phyloP scores from a whole-genome alignment of 1,140 invertebrate genomes.

The Aleiodes sp. region DNA sequence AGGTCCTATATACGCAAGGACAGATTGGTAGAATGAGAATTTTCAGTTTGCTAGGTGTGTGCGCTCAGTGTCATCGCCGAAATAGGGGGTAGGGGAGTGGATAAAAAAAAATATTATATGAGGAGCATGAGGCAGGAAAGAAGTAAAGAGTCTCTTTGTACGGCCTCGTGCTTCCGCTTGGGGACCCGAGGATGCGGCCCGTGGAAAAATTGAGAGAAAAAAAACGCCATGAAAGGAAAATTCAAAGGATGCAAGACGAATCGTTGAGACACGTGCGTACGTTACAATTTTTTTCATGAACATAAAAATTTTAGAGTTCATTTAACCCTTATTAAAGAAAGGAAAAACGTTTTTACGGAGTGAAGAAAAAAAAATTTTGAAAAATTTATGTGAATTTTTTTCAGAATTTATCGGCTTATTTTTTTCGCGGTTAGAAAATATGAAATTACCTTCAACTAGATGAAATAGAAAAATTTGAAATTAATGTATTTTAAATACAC shows the following conservation, averaged over 20 bases:
- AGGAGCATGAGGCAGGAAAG: conserved; percentile 49
- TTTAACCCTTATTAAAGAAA: background rate
- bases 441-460: background rate
- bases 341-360: background rate
- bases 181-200: background rate
- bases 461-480: background rate
- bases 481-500: no score
- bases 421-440: no score
- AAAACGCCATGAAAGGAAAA: background rate
- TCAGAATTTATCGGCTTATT: no score
- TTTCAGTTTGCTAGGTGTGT: background rate
- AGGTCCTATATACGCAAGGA: conserved; percentile 51
- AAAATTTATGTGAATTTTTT: no score
- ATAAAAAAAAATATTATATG: conserved; percentile 30
- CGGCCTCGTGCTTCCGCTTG: conserved; percentile 4
- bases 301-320: background rate
- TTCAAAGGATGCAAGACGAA: background rate
- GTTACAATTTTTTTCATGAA: background rate
- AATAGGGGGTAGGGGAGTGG: conserved; percentile 17
- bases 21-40: conserved; percentile 44
- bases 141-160: conserved; percentile 45
- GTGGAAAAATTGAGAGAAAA: background rate
- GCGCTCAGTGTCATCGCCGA: conserved; percentile 44
- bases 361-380: no score
- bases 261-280: background rate